These are phyloP conservation scores for Altica lythri DNA, from an alignment of 2,888 invertebrate species.

Conservation along the genomic window DNA sequence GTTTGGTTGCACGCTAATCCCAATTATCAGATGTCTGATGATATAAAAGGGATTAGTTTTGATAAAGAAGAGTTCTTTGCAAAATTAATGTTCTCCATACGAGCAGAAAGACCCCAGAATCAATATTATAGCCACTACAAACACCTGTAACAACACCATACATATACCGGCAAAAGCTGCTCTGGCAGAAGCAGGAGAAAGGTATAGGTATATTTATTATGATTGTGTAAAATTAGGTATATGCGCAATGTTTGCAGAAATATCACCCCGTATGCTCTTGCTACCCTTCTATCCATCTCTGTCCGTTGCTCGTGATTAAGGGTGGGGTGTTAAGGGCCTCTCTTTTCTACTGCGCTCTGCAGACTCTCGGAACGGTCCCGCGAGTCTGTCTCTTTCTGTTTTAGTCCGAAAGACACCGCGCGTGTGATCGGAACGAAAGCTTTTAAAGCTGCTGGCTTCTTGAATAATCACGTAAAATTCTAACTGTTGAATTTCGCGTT, in stretches of 20 bases:
- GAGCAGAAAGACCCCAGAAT: slow-evolving; percentile 17
- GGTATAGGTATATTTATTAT: slow-evolving; percentile 40
- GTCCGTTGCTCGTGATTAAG: slow-evolving; percentile 23
- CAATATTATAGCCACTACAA: slow-evolving; percentile 29
- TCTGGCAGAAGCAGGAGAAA: slow-evolving; percentile 31
- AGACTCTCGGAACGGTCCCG: slow-evolving; percentile 19
- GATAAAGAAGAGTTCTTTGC: too few relatives aligned
- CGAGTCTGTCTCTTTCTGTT: slow-evolving; percentile 14
- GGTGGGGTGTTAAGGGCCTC: slow-evolving; percentile 43
- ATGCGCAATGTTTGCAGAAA: slow-evolving; percentile 46
- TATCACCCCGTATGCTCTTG: slow-evolving; percentile 44
- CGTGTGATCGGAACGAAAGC: slow-evolving; percentile 3
- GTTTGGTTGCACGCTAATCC: too few relatives aligned
- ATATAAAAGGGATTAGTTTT: neutral
- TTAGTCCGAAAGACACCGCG: slow-evolving; percentile 14
- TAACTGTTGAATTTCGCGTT: slow-evolving; percentile 17
- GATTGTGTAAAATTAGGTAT: slow-evolving; percentile 44
- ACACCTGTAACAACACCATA: slow-evolving; percentile 36
- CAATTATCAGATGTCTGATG: too few relatives aligned
- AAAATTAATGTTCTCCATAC: neutral
- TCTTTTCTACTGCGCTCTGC: slow-evolving; percentile 33
- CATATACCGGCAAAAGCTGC: slow-evolving; percentile 31
- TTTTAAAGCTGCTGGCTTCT: neutral
- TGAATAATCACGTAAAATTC: slow-evolving; percentile 8
- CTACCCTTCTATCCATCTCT: slow-evolving; percentile 6